phyloP scores from a whole-genome alignment of 2,888 invertebrate species.

The Dermolepida albohirtum region DNA sequence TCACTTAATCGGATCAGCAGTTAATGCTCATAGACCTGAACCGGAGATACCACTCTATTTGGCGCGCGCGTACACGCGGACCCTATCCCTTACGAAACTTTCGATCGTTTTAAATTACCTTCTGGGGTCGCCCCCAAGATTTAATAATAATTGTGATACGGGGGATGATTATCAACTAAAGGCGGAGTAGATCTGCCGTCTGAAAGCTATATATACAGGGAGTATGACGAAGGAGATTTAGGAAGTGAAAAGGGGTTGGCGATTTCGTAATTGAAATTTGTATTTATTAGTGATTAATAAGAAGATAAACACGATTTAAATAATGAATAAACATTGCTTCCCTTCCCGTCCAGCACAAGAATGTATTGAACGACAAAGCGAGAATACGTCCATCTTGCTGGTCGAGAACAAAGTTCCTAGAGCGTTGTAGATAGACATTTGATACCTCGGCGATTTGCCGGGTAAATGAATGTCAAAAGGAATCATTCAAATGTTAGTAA shows the following conservation, averaged over 20 bases:
- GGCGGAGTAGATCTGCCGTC: constrained; percentile 4
- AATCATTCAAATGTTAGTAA: too few species aligned
- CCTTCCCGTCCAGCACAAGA: too few species aligned
- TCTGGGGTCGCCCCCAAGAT: constrained; percentile 34
- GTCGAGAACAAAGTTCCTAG: too few species aligned
- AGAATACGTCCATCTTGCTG: too few species aligned
- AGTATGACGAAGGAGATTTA: not conserved
- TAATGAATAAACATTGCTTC: too few species aligned
- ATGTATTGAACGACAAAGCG: too few species aligned
- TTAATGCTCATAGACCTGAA: constrained; percentile 57
- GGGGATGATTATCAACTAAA: constrained; percentile 34
- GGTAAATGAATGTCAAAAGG: too few species aligned
- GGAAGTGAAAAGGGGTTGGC: not conserved
- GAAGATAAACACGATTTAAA: too few species aligned
- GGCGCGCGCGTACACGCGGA: constrained; percentile 45
- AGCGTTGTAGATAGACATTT: too few species aligned
- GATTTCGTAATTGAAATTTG: too few species aligned
- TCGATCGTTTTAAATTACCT: constrained; percentile 35
- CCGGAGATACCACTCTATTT: constrained; percentile 52
- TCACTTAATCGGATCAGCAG: constrained; percentile 61
- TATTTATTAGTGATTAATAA: too few species aligned
- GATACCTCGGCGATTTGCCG: too few species aligned
- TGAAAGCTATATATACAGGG: constrained; percentile 14
- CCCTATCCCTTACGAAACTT: constrained; percentile 12
- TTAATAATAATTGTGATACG: constrained; percentile 38